Evolutionary conservation across 2,797 vertebrate species (phyloP), one percentile per base, ranked within the genome.

Genomic region (Diplodus puntazzo): DNA sequence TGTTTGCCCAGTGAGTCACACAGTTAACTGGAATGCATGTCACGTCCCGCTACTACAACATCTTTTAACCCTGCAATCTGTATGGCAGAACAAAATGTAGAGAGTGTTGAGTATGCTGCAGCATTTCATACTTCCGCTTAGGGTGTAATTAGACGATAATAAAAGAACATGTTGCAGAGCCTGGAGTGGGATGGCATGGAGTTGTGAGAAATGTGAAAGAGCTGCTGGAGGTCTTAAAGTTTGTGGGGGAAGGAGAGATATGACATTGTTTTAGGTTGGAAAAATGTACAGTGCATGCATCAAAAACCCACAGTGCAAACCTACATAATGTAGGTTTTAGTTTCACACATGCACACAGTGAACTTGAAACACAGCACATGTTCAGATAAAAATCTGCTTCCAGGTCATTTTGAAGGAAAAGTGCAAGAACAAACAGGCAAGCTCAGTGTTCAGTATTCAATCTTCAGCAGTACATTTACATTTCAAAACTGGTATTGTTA

Each of bases 1-100:
- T 12, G 30, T 87, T 82, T 68, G 39, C n/a, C 48, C 71, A 78
- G 54, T 87, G 82, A 92, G 62, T 91, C 85, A 81, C 59, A 73
- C 50, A 7, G 59, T 58, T 77, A 75, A 80, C 73, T 58, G 75
- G 83, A 87, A 86, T 64, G 34, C 17, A n/a, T 16, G 20, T 16
- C 50, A 78, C 74, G 77, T 82, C 79, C 43, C 4, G 55, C 39
- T 59, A 39, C 20, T 55, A 16, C 43, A 55, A 52, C 75, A 67
- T 72, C 48, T 11, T 73, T 62, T 50, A 64, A 58, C 72, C 30
- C 9, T 63, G 52, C 23, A 53, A 59, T 73, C 46, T 34, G 7
- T 20, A 48, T 46, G 23, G 1, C 27, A 43, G 39, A 71, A 30
- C 7, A 25, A 25, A 57, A 55, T 34, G 8, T 30, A 27, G 0